phyloP scores from a whole-genome alignment of 2,888 invertebrate genomes.

The Tachina grossa region DNA sequence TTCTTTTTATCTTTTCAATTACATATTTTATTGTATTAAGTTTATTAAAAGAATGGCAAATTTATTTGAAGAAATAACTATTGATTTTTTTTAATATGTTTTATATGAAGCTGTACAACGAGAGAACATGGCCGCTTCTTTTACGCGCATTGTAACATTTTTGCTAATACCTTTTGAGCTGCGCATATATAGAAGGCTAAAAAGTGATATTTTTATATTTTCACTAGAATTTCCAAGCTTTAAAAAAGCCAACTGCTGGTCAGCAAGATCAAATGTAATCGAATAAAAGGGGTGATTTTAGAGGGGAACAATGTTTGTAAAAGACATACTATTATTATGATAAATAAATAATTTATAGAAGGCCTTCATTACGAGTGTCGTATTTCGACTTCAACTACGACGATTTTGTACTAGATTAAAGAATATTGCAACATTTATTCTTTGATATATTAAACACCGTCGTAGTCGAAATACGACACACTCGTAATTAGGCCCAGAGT shows the following conservation, averaged over 20 bases:
- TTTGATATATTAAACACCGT: too few relatives aligned
- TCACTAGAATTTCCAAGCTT: background rate
- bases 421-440: too few relatives aligned
- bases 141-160: background rate
- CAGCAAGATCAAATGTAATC: background rate
- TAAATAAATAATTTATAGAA: too few relatives aligned
- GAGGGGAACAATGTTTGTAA: too few relatives aligned
- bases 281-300: background rate
- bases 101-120: background rate
- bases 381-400: too few relatives aligned
- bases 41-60: slow-evolving; percentile 31
- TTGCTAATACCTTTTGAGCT: background rate
- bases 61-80: background rate
- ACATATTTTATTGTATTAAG: slow-evolving; percentile 17
- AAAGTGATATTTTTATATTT: background rate
- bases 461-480: too few relatives aligned
- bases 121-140: background rate
- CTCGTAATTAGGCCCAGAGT: background rate
- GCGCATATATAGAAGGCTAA: background rate
- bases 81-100: background rate
- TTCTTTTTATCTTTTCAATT: slow-evolving; percentile 19
- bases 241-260: background rate
- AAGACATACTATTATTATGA: too few relatives aligned
- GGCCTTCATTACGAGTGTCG: too few relatives aligned
- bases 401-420: too few relatives aligned